Evolutionary conservation across 2,797 vertebrate genomes (phyloP), one percentile per base, ranked within the genome.

Genomic region (Pseudotriccus pelzelni): DNA sequence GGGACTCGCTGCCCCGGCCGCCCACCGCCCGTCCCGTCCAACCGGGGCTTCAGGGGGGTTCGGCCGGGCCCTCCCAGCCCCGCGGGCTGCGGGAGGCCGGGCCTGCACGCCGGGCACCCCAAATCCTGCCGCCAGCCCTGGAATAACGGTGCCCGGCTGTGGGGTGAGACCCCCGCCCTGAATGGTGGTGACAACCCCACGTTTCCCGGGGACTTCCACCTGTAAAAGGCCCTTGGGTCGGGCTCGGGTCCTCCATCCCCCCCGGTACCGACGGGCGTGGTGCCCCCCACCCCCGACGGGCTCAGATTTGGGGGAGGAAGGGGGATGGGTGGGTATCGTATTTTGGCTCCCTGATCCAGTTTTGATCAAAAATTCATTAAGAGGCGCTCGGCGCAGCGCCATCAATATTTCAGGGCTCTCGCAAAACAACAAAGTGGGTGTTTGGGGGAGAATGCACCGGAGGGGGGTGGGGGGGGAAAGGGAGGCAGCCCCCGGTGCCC

Each of bases 331-430:
- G 32, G 27, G 49, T 6, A 20, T 21, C 6, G 2, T 44, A 52
- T 95, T 96, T 94, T 75, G 90, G 37, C 14, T 93, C 72, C 59
- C 7, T 34, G 90, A 46, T 62, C 70, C 49, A 8, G 82, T 94
- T 96, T 95, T 94, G 92, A 96, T 95, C 63, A 96, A 95, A 95
- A 96, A 96, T 94, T 87, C 90, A 94, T 93, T 69, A 28, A 24
- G 83, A 93, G 75, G 53, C 53, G 21, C 79, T 60, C 53, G 24
- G 70, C 74, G 53, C 94, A 15, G 87, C 27, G 30, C 70, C 68
- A 93, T 91, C 58, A 95, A 96, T 94, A 95, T 95, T 93, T 91
- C 75, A 96, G 85, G 46, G 90, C 7, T 93, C 64, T 93, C 36
- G 82, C 75, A 46, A 94, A 93, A 94, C 87, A 93, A 87, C 94